Evolutionary conservation across 2,888 invertebrate genomes (phyloP), one percentile per base, ranked within the genome.

Genomic region (Drosophila heteroneura): DNA sequence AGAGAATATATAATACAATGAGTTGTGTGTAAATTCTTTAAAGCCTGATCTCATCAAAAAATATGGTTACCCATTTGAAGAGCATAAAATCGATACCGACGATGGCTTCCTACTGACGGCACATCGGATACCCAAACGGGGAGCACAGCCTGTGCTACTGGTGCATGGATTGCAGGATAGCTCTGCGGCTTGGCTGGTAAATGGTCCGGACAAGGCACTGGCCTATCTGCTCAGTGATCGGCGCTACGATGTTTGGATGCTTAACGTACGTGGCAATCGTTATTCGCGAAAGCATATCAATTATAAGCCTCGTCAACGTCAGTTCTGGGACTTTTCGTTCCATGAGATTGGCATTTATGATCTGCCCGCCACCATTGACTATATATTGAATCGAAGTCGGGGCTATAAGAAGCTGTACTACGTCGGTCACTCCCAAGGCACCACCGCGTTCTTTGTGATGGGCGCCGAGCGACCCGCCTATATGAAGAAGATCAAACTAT

Each of bases 101-200:
- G 98, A 98, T 93, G 96, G 96, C 0, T 98, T 97, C 87, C 95
- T 96, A 10, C 93, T 98, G 70, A 94, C 94, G 52, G 83, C 97
- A 86, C 97, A 97, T 90, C 95, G 97, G 39, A 96, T 98, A 56
- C 94, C 95, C 0, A 89, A 75, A 14, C 82, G 83, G 0, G 85
- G 84, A 0, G 94, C 94, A 14, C 95, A 94, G 1, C 94, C 94
- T 1, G 94, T 95, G 0, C 94, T 96, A 28, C 54, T 96, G 57
- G 94, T 96, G 93, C 96, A 96, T 78, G 97, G 98, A 0, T 91
- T 98, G 0, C 86, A 96, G 26, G 95, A 95, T 28, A 96, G 96
- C 26, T 96, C 97, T 0, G 95, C 95, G 0, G 95, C 95, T 76
- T 98, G 95, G 95, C 93, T 97, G 0, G 87, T 96, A n/a, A 95